Base-by-base conservation (phyloP, 2,797 vertebrate genomes). In the Toxotes lorentzi region DNA sequence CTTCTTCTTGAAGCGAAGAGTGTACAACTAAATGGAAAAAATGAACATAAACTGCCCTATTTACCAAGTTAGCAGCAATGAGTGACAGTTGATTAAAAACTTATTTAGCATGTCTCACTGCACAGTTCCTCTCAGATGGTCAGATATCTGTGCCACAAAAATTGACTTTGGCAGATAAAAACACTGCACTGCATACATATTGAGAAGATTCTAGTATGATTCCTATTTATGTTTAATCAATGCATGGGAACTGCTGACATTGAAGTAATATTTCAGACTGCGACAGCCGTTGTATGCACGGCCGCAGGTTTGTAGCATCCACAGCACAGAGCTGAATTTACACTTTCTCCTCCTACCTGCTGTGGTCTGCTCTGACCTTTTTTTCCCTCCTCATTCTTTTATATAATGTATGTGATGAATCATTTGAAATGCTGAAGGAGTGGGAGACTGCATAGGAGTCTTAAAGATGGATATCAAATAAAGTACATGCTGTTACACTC, bases 391-490 rank as follows among this genome's bases (percentile, higher is more conserved):
- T 81, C 81, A 66, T 77, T 53, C 78, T 74, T 88, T 93, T 93
- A 93, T 89, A 90, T 93, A 92, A 93, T 84, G 56, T 68, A 60
- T 34, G 21, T 17, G 82, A 87, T 94, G 93, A 93, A 84, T 94
- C 93, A 93, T 77, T 78, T 75, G 84, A 74, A 79, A 79, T 0
- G 57, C 67, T 58, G 72, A 78, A 70, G 74, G 77, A 86, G 91
- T 92, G 91, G 89, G 91, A 91, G 91, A 89, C 68, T 54, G 73
- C 72, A 58, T 83, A 78, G 82, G 87, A 86, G 81, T 81, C 76
- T 78, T 80, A 41, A 79, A 85, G 82, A 86, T 82, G 51, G 70
- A 74, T 84, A 82, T 70, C 81, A 89, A 85, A 89, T 79, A 64
- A 53, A 84, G 78, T 70, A 73, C 67, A 86, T 59, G 70, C 73